These are phyloP conservation scores for Germaria angustata DNA, from an alignment of 2,888 invertebrate genomes.

Conservation along the genomic window DNA sequence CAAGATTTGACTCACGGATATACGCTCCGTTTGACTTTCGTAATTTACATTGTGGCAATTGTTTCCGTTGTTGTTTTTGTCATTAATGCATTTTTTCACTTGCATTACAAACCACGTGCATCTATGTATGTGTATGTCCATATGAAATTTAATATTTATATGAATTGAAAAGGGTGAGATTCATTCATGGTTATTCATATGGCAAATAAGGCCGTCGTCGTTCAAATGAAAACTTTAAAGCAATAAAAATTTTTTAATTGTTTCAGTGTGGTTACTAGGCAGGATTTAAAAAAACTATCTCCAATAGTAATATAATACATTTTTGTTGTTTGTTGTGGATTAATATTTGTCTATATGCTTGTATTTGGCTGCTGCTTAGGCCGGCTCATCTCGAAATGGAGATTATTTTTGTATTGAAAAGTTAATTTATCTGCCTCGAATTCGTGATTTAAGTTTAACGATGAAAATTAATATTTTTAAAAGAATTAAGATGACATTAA, in stretches of 20 bases:
- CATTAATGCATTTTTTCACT: neutral
- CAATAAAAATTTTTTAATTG: neutral
- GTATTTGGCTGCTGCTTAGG: too few relatives aligned
- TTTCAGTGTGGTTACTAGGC: neutral
- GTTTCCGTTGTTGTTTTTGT: constrained; percentile 27
- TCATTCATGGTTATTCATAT: neutral
- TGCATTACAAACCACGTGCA: too few relatives aligned
- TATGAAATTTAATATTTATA: neutral
- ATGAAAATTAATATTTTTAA: too few relatives aligned
- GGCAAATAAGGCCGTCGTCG: neutral
- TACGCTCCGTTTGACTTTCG: constrained; percentile 27
- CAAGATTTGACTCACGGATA: constrained; percentile 25
- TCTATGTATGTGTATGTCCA: neutral
- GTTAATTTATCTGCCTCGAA: too few relatives aligned
- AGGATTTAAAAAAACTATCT: too few relatives aligned
- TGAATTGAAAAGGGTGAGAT: neutral
- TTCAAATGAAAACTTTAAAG: neutral
- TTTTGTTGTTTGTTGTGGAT: too few relatives aligned
- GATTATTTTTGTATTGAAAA: too few relatives aligned
- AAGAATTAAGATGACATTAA: too few relatives aligned
- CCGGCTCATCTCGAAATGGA: too few relatives aligned
- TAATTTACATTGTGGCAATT: constrained; percentile 47
- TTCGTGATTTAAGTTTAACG: too few relatives aligned
- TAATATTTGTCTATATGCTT: too few relatives aligned
- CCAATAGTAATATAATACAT: too few relatives aligned